Percentiles rank a stretch among this genome's conserved stretches.
Evolutionary conservation across 1,140 invertebrate species (phyloP).

Genomic region (Leptinotarsa texana): DNA sequence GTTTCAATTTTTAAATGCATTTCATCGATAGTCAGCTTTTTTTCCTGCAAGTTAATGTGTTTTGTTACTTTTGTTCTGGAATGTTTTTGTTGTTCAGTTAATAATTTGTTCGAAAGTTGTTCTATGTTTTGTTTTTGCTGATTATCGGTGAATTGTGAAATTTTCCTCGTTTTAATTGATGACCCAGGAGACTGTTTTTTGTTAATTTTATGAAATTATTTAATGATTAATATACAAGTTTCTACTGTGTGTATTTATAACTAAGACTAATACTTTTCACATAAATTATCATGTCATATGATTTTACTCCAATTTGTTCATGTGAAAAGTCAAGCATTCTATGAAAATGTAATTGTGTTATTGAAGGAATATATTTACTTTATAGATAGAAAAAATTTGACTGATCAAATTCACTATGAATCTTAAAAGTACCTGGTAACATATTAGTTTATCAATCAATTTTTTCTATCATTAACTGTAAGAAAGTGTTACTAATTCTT

Average conservation of each 20-base stretch:
- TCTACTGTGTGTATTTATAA: conserved; percentile 18
- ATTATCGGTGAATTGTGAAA: conserved; percentile 22
- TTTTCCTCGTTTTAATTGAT: conserved; percentile 15
- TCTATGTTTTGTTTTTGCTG: conserved; percentile 28
- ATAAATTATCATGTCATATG: background rate
- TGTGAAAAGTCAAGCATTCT: background rate
- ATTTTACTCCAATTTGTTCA: background rate
- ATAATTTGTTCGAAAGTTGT: conserved; percentile 28
- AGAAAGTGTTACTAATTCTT: conserved; percentile 22
- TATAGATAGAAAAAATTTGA: conserved; percentile 5
- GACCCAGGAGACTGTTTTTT: conserved; percentile 27
- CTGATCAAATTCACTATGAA: background rate
- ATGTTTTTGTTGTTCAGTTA: conserved; percentile 33
- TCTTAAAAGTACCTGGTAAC: background rate
- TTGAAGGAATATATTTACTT: conserved; percentile 10
- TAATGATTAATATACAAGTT: conserved; percentile 28
- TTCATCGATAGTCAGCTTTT: conserved; percentile 23
- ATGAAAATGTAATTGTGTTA: background rate
- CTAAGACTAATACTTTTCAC: background rate
- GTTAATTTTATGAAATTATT: conserved; percentile 26
- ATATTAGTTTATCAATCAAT: background rate
- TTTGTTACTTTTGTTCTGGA: conserved; percentile 23
- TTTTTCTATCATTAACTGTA: conserved; percentile 9
- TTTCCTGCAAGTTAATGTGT: conserved; percentile 16
- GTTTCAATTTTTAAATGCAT: conserved; percentile 21